A percentile compares a stretch with the other conserved stretches of the same genome.
These are phyloP conservation scores for Cynaeus angustus DNA, from an alignment of 2,888 invertebrate genomes.

Conservation along the genomic window DNA sequence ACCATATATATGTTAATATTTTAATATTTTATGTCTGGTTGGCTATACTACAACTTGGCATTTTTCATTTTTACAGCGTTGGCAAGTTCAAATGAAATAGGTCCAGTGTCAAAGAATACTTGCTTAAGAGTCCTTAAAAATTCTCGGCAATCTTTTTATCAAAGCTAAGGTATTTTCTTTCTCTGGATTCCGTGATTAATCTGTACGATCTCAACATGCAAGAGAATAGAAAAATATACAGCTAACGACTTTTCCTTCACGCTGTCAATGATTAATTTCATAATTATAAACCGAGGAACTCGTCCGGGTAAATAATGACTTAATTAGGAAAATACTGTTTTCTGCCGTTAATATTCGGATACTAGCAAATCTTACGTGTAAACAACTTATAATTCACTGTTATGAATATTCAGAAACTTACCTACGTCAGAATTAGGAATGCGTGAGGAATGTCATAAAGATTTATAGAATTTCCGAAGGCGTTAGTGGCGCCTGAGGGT, in stretches of 20 bases:
- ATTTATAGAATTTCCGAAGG: conserved; percentile 45
- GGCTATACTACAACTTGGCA: background rate
- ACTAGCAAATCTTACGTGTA: conserved; percentile 56
- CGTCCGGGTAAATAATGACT: conserved; percentile 51
- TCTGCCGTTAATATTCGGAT: conserved; percentile 54
- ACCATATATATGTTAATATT: too few relatives aligned
- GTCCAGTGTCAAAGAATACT: conserved; percentile 25
- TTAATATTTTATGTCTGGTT: too few relatives aligned
- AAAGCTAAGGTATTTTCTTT: conserved; percentile 35
- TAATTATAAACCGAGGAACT: conserved; percentile 45
- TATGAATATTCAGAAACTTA: conserved; percentile 49
- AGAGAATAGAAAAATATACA: conserved; percentile 46
- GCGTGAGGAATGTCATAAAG: conserved; percentile 45
- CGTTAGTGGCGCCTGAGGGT: conserved; percentile 24
- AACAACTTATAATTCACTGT: conserved; percentile 54
- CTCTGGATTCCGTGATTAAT: conserved; percentile 49
- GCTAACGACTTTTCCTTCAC: conserved; percentile 38
- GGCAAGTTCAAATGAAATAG: background rate
- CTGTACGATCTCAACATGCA: conserved; percentile 47
- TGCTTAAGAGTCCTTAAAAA: conserved; percentile 22
- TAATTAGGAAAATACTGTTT: conserved; percentile 49
- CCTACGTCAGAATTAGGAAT: conserved; percentile 23
- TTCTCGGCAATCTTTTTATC: conserved; percentile 33
- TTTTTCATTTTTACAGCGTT: background rate
- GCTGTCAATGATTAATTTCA: conserved; percentile 49